Evolutionary conservation across 2,797 vertebrate species (phyloP).

Genomic region (Sebastes vulpes): DNA sequence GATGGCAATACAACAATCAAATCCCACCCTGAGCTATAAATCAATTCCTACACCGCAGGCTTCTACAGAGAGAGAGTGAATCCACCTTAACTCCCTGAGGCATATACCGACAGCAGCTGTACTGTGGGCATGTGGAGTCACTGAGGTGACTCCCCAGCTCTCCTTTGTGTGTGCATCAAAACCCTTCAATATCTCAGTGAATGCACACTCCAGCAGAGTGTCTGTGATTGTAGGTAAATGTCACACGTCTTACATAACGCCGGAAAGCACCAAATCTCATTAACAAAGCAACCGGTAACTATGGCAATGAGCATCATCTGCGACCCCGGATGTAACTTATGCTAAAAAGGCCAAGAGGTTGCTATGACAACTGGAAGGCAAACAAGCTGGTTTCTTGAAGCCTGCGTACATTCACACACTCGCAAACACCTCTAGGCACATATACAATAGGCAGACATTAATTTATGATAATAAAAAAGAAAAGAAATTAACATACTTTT

Average conservation of each 20-base stretch:
- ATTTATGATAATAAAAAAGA: neutral
- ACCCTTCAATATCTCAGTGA: slow-evolving; percentile 11
- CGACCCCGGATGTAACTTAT: slow-evolving; percentile 58
- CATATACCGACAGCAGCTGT: slow-evolving; percentile 3
- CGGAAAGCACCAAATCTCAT: slow-evolving; percentile 39
- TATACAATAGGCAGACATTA: neutral
- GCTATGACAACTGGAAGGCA: slow-evolving; percentile 75
- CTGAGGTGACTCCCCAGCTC: neutral
- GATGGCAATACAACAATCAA: neutral
- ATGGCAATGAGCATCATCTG: slow-evolving; percentile 68
- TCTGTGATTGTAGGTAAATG: slow-evolving; percentile 50
- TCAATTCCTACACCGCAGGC: neutral
- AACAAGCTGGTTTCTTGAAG: slow-evolving; percentile 46
- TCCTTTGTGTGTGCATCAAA: slow-evolving; percentile 11
- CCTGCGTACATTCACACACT: neutral
- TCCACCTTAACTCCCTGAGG: neutral
- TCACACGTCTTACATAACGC: slow-evolving; percentile 54
- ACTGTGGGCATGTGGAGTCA: neutral
- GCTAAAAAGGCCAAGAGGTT: slow-evolving; percentile 77
- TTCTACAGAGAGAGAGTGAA: slow-evolving; percentile 4
- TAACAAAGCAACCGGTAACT: slow-evolving; percentile 60
- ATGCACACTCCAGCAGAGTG: neutral
- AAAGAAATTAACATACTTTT: neutral
- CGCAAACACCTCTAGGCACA: neutral
- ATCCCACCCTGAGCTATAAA: neutral